These are phyloP conservation scores for Yponomeuta cagnagella DNA, from an alignment of 2,888 invertebrate species.

Conservation along the genomic window DNA sequence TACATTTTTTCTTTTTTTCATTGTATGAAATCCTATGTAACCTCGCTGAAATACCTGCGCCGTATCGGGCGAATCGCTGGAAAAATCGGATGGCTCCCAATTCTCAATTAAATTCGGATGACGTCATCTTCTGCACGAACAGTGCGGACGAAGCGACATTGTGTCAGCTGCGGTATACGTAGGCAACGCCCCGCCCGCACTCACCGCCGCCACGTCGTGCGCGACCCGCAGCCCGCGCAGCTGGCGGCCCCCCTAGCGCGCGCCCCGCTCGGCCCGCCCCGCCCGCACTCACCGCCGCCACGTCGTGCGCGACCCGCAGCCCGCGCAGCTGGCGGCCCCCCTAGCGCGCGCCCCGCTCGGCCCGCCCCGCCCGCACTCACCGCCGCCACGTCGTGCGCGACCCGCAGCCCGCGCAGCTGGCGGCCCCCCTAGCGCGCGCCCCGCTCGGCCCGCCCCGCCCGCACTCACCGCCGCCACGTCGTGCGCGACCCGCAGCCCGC, in stretches of 20 bases:
- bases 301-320: slow-evolving; percentile 89
- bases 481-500: slow-evolving; percentile 92
- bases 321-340: slow-evolving; percentile 84
- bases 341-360: slow-evolving; percentile 78
- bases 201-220: slow-evolving; percentile 81
- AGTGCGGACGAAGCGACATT: too few species aligned
- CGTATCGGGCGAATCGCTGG: too few species aligned
- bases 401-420: slow-evolving; percentile 87
- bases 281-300: slow-evolving; percentile 67
- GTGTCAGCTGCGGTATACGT: too few species aligned
- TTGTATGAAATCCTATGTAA: too few species aligned
- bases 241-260: slow-evolving; percentile 81
- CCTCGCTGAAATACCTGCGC: too few species aligned
- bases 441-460: slow-evolving; percentile 70
- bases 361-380: slow-evolving; percentile 56
- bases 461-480: slow-evolving; percentile 73
- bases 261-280: slow-evolving; percentile 67
- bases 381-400: slow-evolving; percentile 86
- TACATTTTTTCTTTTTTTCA: too few species aligned
- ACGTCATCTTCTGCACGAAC: too few species aligned
- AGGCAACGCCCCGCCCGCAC: slow-evolving; percentile 17
- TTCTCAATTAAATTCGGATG: too few species aligned
- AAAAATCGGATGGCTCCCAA: too few species aligned
- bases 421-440: slow-evolving; percentile 79
- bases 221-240: slow-evolving; percentile 90